Percentiles rank a stretch among this genome's conserved stretches.
These are phyloP conservation scores for Pseudococcus longispinus DNA, from an alignment of 2,888 invertebrate species.

Conservation along the genomic window DNA sequence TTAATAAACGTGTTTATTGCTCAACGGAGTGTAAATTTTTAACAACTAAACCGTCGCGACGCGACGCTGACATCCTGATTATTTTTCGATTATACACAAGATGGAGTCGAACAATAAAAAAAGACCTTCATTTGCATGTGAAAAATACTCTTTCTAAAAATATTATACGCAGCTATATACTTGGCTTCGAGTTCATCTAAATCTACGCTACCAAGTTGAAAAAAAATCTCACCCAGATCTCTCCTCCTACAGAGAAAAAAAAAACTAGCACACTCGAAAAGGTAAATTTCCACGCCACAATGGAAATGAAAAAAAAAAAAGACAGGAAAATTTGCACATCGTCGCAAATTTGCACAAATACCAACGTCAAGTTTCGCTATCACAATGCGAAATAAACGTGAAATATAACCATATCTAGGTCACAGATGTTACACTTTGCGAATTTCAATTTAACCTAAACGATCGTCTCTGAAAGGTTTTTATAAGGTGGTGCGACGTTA, in stretches of 20 bases:
- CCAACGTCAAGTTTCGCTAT: neutral
- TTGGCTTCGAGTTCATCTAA: neutral
- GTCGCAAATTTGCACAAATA: neutral
- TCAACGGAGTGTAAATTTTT: neutral
- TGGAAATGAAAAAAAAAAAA: neutral
- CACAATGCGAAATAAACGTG: neutral
- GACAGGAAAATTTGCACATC: neutral
- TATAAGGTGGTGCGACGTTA: neutral
- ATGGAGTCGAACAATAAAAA: neutral
- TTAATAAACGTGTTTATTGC: neutral
- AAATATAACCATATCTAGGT: slow-evolving; percentile 5
- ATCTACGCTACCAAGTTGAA: too few species aligned
- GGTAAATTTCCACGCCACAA: neutral
- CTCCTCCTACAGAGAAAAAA: neutral
- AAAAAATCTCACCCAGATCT: neutral
- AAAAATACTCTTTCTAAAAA: neutral
- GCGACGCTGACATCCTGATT: neutral
- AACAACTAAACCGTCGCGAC: neutral
- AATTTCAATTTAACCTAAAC: slow-evolving; percentile 3
- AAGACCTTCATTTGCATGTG: neutral
- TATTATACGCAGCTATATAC: neutral
- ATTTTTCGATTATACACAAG: neutral
- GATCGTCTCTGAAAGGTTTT: neutral
- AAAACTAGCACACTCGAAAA: neutral
- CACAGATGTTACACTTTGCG: slow-evolving; percentile 7